phyloP scores from a whole-genome alignment of 2,113 vertebrate genomes.

The Myotis lucifugus region DNA sequence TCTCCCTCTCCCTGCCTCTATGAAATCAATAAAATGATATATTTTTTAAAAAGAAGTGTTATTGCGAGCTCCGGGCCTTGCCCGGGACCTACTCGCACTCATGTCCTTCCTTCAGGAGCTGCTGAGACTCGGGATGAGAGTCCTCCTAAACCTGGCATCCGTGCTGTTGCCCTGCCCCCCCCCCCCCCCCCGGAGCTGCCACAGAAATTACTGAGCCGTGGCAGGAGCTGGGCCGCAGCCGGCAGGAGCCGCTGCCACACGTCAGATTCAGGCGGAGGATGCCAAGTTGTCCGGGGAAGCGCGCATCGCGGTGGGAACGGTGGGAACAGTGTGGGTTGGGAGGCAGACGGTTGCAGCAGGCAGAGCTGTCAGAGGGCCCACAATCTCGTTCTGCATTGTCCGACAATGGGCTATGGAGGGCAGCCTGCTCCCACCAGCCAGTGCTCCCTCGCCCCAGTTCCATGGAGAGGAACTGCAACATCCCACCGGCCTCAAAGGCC shows the following conservation, averaged over 20 bases:
- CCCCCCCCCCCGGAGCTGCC: no score
- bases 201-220: background rate
- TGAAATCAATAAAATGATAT: no score
- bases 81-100: accelerated
- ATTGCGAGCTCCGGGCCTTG: no score
- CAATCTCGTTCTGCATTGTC: background rate
- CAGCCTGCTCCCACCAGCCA: background rate
- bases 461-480: accelerated
- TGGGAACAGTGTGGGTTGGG: background rate
- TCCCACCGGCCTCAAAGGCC: background rate
- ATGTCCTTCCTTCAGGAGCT: background rate
- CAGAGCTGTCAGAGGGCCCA: background rate
- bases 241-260: no score
- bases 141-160: background rate
- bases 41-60: background rate
- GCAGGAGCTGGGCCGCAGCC: background rate
- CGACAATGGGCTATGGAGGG: background rate
- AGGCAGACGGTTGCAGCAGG: background rate
- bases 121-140: background rate
- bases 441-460: no score
- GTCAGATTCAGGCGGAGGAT: background rate
- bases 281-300: background rate
- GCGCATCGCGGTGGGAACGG: accelerated
- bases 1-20: no score
- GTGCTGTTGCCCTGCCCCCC: background rate